A percentile compares a stretch with the other conserved stretches of the same genome.
These are phyloP conservation scores for Melanaphis sacchari DNA, from an alignment of 1,140 invertebrate genomes.

Conservation along the genomic window DNA sequence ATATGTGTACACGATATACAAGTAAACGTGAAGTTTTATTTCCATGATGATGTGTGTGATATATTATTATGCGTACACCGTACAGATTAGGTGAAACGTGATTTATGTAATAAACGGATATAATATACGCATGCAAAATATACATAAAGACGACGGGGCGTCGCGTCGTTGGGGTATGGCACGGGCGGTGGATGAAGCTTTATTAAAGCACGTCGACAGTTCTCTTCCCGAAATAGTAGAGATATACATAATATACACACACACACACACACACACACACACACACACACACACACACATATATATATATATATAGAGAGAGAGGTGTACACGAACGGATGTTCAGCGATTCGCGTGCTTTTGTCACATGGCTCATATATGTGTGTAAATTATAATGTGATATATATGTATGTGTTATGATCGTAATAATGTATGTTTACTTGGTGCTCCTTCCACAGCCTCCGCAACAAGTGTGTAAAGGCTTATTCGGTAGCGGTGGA, in stretches of 20 bases:
- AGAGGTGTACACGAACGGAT: neutral
- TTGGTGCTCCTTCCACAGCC: too few relatives aligned
- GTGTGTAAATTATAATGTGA: neutral
- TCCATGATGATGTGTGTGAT: neutral
- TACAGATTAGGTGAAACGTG: slow-evolving; percentile 45
- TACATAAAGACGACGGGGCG: neutral
- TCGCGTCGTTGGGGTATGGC: neutral
- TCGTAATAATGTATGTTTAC: neutral
- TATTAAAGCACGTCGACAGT: slow-evolving; percentile 47
- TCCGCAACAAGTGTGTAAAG: neutral
- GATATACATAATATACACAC: neutral
- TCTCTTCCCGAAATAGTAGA: neutral
- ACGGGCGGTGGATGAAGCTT: neutral
- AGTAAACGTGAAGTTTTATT: slow-evolving; percentile 18
- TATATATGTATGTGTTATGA: neutral
- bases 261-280: too few relatives aligned
- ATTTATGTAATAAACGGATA: slow-evolving; percentile 48
- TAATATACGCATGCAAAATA: neutral
- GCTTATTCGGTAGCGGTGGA: neutral
- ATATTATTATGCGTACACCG: slow-evolving; percentile 17
- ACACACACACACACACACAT: too few relatives aligned
- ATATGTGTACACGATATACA: neutral
- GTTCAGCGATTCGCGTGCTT: slow-evolving; percentile 19
- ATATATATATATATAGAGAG: neutral
- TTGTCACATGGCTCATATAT: neutral